phyloP scores from a whole-genome alignment of 1,140 invertebrate genomes.

The Drosophila virilis region DNA sequence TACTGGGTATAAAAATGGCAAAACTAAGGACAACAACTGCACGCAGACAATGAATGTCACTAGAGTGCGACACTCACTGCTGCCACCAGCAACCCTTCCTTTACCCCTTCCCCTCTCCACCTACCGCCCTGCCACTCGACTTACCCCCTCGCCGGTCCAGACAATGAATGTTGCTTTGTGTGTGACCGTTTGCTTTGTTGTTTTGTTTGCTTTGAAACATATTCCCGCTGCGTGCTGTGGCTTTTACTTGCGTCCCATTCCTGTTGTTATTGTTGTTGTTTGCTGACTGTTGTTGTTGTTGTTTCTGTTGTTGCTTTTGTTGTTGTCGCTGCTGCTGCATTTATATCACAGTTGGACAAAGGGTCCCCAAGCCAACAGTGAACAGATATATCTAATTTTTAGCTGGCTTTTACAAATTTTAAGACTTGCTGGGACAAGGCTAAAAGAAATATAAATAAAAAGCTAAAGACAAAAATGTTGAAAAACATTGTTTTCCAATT shows the following conservation, averaged over 20 bases:
- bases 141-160: background rate
- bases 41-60: constrained; percentile 49
- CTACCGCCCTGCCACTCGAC: background rate
- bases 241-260: constrained; percentile 27
- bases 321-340: constrained; percentile 10
- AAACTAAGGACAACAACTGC: constrained; percentile 19
- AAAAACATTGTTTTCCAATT: too few species aligned
- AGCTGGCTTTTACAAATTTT: constrained; percentile 15
- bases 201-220: constrained; percentile 46
- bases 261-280: background rate
- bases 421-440: too few species aligned
- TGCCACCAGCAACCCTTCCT: background rate
- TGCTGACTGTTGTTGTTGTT: constrained; percentile 3
- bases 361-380: constrained; percentile 9
- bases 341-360: constrained; percentile 44
- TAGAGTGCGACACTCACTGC: constrained; percentile 1
- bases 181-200: constrained; percentile 36
- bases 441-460: too few species aligned
- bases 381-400: constrained; percentile 30
- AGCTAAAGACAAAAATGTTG: too few species aligned
- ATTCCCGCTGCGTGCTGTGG: constrained; percentile 44
- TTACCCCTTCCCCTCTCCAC: background rate
- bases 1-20: constrained; percentile 6
- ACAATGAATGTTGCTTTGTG: constrained; percentile 35
- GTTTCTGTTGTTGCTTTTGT: constrained; percentile 4